Conservation (phyloP, 1,140 invertebrate species). For the Globodera rostochiensis region DNA sequence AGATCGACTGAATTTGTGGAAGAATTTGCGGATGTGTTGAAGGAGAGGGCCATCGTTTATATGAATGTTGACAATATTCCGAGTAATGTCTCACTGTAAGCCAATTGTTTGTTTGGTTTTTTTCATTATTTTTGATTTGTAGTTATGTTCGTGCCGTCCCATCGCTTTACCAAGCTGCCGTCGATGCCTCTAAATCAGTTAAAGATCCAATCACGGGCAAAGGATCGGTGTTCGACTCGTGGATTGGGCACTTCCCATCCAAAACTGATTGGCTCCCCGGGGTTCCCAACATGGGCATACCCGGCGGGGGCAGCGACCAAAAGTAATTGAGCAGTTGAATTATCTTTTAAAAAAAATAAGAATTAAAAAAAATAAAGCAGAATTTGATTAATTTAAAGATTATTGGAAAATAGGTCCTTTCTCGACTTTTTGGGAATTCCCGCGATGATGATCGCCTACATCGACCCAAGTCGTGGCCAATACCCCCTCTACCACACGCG, state of each 20-base stretch:
- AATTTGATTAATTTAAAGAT: not conserved
- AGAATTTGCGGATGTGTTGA: constrained; percentile 55
- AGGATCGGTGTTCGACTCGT: constrained; percentile 61
- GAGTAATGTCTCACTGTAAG: constrained; percentile 53
- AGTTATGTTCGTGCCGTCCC: constrained; percentile 58
- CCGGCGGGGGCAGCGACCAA: constrained; percentile 66
- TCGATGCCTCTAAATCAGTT: constrained; percentile 59
- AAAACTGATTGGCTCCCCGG: constrained; percentile 26
- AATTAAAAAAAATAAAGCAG: not conserved
- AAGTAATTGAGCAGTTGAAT: not conserved
- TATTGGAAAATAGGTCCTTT: constrained; percentile 57
- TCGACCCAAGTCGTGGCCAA: constrained; percentile 22
- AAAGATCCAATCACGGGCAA: constrained; percentile 48
- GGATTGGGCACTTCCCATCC: constrained; percentile 42
- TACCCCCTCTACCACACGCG: constrained; percentile 68
- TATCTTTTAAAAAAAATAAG: not conserved
- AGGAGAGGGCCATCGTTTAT: constrained; percentile 56
- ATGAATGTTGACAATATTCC: constrained; percentile 58
- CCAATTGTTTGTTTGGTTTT: constrained; percentile 31
- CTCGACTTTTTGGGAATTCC: constrained; percentile 64
- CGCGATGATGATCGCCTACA: constrained; percentile 59
- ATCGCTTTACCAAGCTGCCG: constrained; percentile 48
- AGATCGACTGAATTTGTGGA: constrained; percentile 65
- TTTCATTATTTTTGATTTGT: constrained; percentile 28
- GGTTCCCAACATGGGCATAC: constrained; percentile 42